These are phyloP conservation scores for Epicampocera succincta DNA, from an alignment of 2,888 invertebrate species.

Conservation along the genomic window DNA sequence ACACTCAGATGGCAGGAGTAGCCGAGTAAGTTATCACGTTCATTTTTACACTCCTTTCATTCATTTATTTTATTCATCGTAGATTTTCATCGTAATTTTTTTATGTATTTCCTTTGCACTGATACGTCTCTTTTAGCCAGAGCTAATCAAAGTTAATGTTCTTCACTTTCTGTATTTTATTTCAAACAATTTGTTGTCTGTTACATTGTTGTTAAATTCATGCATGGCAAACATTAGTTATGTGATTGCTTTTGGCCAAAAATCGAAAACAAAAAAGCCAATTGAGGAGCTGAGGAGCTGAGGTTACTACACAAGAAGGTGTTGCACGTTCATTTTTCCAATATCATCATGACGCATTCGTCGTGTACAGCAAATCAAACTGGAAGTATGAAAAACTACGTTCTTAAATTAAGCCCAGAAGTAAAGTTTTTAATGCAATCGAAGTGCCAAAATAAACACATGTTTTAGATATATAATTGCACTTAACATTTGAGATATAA, in stretches of 20 bases:
- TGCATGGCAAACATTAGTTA: constrained; percentile 63
- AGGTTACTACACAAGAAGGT: constrained; percentile 32
- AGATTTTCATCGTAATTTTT: constrained; percentile 18
- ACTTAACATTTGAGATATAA: too few species aligned
- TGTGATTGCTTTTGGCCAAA: constrained; percentile 62
- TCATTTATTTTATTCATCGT: constrained; percentile 58
- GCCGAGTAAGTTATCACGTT: constrained; percentile 62
- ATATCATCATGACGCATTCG: neutral
- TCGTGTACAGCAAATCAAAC: too few species aligned
- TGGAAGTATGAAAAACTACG: too few species aligned
- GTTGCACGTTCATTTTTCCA: constrained; percentile 36
- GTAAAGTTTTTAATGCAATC: too few species aligned
- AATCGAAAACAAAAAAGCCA: constrained; percentile 2
- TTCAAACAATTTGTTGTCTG: constrained; percentile 67
- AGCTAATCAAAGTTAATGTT: constrained; percentile 68
- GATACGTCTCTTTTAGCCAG: constrained; percentile 34
- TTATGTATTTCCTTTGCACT: constrained; percentile 12
- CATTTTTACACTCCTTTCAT: constrained; percentile 59
- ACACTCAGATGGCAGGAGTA: neutral
- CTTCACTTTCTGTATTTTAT: constrained; percentile 63
- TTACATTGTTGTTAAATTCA: constrained; percentile 65
- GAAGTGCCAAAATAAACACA: too few species aligned
- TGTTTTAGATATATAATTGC: too few species aligned
- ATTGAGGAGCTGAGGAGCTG: constrained; percentile 8
- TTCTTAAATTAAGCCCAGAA: too few species aligned